A percentile compares a stretch with the other conserved stretches of the same genome.
Conservation (phyloP, 2,113 vertebrate species). For the Pipa parva region DNA sequence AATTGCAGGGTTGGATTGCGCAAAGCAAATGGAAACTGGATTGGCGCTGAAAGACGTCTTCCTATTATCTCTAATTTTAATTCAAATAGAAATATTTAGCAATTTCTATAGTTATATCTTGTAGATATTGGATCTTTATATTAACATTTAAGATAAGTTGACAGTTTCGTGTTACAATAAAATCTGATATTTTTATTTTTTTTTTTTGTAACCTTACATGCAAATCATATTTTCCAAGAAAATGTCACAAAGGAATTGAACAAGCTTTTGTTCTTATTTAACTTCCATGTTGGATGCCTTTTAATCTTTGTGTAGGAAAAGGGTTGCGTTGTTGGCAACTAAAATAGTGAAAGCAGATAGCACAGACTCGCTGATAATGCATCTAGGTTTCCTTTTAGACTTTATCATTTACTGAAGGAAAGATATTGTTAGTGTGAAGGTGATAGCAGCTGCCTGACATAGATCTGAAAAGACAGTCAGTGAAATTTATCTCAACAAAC, state of each 20-base stretch:
- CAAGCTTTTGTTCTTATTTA: background rate
- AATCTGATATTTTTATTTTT: background rate
- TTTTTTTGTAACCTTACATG: no score
- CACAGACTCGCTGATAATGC: constrained; percentile 70
- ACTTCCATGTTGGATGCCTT: constrained; percentile 27
- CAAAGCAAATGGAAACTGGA: no score
- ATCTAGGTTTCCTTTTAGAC: constrained; percentile 70
- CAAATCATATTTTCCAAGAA: background rate
- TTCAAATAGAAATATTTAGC: no score
- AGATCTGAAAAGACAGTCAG: constrained; percentile 56
- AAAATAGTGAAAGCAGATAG: constrained; percentile 66
- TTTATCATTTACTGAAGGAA: constrained; percentile 71
- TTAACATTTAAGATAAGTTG: no score
- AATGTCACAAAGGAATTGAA: background rate
- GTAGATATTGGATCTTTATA: no score
- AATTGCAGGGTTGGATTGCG: no score
- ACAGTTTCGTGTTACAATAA: no score
- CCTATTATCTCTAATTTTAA: no score
- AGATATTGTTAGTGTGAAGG: constrained; percentile 70
- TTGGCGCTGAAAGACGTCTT: no score
- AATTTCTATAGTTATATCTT: no score
- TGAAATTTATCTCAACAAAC: constrained; percentile 68
- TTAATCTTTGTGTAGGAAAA: constrained; percentile 57
- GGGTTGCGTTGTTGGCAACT: constrained; percentile 68
- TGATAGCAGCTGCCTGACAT: constrained; percentile 59